A percentile compares a stretch with the other conserved stretches of the same genome.
These are phyloP conservation scores for Drosophila picticornis DNA, from an alignment of 2,888 invertebrate genomes.

Conservation along the genomic window DNA sequence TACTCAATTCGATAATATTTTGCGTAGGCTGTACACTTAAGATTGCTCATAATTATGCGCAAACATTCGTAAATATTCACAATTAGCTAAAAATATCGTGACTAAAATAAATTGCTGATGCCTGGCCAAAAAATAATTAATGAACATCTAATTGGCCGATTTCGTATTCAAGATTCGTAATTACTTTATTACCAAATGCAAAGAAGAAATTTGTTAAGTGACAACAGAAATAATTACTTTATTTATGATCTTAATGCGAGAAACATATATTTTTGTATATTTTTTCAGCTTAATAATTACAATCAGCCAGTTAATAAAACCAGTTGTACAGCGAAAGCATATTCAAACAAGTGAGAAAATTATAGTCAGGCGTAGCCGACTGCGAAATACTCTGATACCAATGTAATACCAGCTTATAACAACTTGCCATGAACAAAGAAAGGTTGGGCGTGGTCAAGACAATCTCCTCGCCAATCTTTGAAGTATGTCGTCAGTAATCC, in stretches of 20 bases:
- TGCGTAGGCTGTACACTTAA: neutral
- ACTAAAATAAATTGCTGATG: neutral
- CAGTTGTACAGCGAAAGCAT: neutral
- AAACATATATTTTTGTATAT: neutral
- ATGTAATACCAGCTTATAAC: neutral
- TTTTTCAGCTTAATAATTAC: neutral
- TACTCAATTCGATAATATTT: neutral
- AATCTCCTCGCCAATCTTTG: neutral
- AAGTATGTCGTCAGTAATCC: neutral
- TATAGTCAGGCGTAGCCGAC: rapidly evolving
- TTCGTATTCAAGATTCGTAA: neutral
- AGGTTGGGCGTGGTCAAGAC: too few species aligned
- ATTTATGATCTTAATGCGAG: neutral
- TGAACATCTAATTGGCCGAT: neutral
- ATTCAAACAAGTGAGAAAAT: neutral
- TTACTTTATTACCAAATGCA: neutral
- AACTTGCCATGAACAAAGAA: neutral
- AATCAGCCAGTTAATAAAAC: neutral
- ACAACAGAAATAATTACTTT: neutral
- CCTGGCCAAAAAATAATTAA: neutral
- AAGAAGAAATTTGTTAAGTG: neutral
- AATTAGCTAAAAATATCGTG: neutral
- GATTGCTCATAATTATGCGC: neutral
- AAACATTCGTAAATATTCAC: neutral
- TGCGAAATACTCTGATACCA: neutral